These are phyloP conservation scores for Polia nebulosa DNA, from an alignment of 2,888 invertebrate species.

Conservation along the genomic window DNA sequence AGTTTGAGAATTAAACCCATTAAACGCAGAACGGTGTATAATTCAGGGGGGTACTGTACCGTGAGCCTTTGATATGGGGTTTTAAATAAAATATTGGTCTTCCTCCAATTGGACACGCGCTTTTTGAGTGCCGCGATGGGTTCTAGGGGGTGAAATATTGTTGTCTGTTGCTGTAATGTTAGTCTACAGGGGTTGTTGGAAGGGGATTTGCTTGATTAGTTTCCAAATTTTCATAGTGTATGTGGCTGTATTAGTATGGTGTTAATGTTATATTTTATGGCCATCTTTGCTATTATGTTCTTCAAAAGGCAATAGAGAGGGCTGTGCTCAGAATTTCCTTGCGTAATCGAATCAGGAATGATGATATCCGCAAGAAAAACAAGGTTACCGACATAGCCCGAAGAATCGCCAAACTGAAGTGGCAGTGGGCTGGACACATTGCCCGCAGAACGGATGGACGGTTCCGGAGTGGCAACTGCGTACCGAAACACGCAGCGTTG, in stretches of 20 bases:
- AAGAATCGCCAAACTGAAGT: too few species aligned
- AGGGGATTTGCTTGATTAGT: conserved; percentile 16
- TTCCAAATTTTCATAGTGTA: conserved; percentile 16
- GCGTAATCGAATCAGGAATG: too few species aligned
- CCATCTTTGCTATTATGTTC: too few species aligned
- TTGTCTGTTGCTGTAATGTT: conserved; percentile 35
- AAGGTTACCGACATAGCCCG: too few species aligned
- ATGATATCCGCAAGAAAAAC: too few species aligned
- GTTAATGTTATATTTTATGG: conserved; percentile 2
- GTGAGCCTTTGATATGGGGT: conserved; percentile 75
- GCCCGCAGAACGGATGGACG: too few species aligned
- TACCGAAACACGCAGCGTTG: too few species aligned
- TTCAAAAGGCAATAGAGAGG: too few species aligned
- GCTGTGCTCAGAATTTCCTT: too few species aligned
- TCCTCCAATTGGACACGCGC: conserved; percentile 59
- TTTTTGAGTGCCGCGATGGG: conserved; percentile 48
- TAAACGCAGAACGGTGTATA: conserved; percentile 81
- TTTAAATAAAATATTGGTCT: conserved; percentile 81
- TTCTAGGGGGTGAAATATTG: conserved; percentile 49
- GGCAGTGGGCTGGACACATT: too few species aligned
- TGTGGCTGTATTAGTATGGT: neutral
- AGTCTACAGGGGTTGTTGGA: conserved; percentile 7
- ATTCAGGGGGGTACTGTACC: conserved; percentile 75
- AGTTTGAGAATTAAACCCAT: conserved; percentile 83
- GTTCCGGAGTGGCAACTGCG: too few species aligned